phyloP scores from a whole-genome alignment of 2,797 vertebrate genomes.

The Brotogeris chrysoptera region DNA sequence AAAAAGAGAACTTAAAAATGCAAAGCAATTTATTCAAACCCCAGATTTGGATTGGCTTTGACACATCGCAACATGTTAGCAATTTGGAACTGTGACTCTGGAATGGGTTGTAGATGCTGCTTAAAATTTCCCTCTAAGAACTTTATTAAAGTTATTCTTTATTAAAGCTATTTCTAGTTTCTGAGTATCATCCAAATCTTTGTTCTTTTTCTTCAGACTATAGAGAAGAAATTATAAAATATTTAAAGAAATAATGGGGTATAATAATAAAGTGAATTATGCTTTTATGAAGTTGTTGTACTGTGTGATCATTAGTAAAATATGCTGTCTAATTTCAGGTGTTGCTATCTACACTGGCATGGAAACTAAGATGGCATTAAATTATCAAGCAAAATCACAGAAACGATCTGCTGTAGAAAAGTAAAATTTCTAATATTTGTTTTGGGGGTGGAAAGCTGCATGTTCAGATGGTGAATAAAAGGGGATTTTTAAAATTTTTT shows the following conservation, averaged over 20 bases:
- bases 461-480: not conserved
- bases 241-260: not conserved
- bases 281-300: not conserved
- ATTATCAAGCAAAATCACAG: slow-evolving; percentile 96
- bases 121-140: not conserved
- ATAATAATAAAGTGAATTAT: not conserved
- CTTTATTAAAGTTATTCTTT: not conserved
- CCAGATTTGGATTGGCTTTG: not conserved
- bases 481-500: not conserved
- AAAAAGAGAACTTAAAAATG: not conserved
- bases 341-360: slow-evolving; percentile 97
- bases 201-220: not conserved
- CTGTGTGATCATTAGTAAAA: not conserved
- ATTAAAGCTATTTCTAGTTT: not conserved
- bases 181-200: not conserved
- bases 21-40: not conserved
- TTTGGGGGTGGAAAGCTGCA: not conserved
- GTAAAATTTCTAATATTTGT: slow-evolving; percentile 74
- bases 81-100: not conserved
- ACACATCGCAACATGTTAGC: not conserved
- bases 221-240: not conserved
- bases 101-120: not conserved
- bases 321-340: slow-evolving; percentile 72
- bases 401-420: slow-evolving; percentile 97
- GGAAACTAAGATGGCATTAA: slow-evolving; percentile 99